phyloP scores from a whole-genome alignment of 2,797 vertebrate genomes.

The Xerus rutilus region DNA sequence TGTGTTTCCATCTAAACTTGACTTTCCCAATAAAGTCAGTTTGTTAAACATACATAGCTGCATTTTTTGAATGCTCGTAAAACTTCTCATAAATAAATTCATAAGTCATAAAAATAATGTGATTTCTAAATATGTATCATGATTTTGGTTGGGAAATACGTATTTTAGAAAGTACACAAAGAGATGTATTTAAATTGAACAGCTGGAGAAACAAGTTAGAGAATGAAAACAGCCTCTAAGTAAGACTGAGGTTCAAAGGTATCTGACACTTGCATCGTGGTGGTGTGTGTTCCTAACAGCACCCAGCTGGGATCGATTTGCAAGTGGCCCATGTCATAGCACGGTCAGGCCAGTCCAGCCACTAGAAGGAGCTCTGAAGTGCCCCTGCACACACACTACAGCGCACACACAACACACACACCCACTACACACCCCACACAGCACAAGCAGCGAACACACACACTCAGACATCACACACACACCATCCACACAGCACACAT shows the following conservation, averaged over 20 bases:
- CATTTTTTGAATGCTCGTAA: slow-evolving; percentile 52
- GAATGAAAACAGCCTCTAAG: background rate
- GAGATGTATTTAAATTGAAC: slow-evolving; percentile 63
- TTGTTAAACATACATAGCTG: slow-evolving; percentile 32
- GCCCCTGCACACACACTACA: background rate
- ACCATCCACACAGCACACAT: background rate
- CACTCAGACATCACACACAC: background rate
- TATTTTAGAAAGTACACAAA: slow-evolving; percentile 46
- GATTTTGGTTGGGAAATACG: slow-evolving; percentile 49
- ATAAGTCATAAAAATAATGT: slow-evolving; percentile 69
- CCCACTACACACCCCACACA: background rate
- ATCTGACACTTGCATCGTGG: accelerated
- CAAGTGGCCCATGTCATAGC: background rate
- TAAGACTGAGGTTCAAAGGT: background rate
- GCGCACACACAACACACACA: background rate
- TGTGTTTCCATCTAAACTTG: background rate
- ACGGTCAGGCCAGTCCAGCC: background rate
- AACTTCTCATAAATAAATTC: slow-evolving; percentile 73
- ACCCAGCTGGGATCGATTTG: background rate
- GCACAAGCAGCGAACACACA: background rate
- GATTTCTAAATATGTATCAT: slow-evolving; percentile 64
- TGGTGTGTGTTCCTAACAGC: background rate
- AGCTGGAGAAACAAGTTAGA: slow-evolving; percentile 57
- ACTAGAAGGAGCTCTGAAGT: background rate
- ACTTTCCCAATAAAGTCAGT: slow-evolving; percentile 22